Conservation (phyloP, 2,888 invertebrate species). For the Anticlea derivata region DNA sequence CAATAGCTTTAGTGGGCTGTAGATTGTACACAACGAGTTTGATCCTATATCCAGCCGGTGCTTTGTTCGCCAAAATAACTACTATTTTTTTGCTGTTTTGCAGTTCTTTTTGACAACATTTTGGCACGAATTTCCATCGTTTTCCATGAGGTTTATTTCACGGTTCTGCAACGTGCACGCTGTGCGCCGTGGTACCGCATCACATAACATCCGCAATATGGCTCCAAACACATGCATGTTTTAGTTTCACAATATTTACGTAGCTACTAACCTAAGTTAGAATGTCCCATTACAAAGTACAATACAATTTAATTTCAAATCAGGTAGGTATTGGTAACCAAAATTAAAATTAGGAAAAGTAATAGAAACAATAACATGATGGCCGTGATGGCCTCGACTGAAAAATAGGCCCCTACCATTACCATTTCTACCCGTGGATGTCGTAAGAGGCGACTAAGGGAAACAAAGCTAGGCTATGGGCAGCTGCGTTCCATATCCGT, state of each 20-base stretch:
- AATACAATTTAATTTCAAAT: too few relatives aligned
- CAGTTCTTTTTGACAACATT: conserved; percentile 2
- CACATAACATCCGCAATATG: conserved; percentile 3
- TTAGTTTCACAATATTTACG: background rate
- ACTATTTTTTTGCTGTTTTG: background rate
- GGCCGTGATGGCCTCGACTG: too few relatives aligned
- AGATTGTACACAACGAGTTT: background rate
- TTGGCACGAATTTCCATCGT: conserved; percentile 12
- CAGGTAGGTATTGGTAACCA: too few relatives aligned
- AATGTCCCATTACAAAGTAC: too few relatives aligned
- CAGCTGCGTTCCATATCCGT: too few relatives aligned
- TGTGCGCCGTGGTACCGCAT: background rate
- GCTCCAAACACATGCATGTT: background rate
- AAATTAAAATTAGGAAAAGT: too few relatives aligned
- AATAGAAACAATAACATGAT: too few relatives aligned
- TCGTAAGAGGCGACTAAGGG: too few relatives aligned
- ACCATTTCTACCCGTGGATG: too few relatives aligned
- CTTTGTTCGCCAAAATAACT: conserved; percentile 9
- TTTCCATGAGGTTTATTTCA: conserved; percentile 17
- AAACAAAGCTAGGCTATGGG: too few relatives aligned
- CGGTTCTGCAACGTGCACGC: conserved; percentile 6
- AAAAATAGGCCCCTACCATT: too few relatives aligned
- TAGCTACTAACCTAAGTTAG: too few relatives aligned
- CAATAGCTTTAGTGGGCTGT: background rate
- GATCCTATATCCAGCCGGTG: background rate